Evolutionary conservation across 2,797 vertebrate genomes (phyloP), one percentile per base, ranked within the genome.

Genomic region (Paramormyrops hopkinsi): DNA sequence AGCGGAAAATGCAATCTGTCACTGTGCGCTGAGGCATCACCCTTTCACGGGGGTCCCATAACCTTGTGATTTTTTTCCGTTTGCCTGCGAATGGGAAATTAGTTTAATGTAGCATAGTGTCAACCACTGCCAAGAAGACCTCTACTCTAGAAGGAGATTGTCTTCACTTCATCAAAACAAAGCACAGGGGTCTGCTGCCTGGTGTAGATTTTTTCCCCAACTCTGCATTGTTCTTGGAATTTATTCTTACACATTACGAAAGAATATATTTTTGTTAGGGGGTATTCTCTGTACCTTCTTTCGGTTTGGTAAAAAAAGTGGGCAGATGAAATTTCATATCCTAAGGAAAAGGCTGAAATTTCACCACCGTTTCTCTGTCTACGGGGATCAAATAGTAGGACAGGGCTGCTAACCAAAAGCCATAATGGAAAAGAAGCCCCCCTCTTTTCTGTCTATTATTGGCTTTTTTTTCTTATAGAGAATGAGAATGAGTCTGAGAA

Each of bases 111-210:
- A 62, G 41, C 56, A 44, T 83, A 85, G 69, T 33, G 50, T 91
- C 91, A 91, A 91, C 90, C 51, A 90, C 33, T 48, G 50, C 37
- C 73, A 88, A 85, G 86, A 93, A 92, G 76, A 46, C 17, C 90
- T 91, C 91, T 56, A 90, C 93, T 93, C 90, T 90, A 37, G 90
- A 90, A 88, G 91, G 91, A 90, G 90, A 91, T 88, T 89, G 56
- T 48, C 88, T 92, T 94, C 91, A 88, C 89, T 90, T 92, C 92
- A 89, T 91, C 91, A 92, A 79, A 33, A 37, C 79, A 93, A 89
- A 90, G 90, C 90, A 91, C 91, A 93, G 93, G 93, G 91, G 91
- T 73, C 91, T 48, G 59, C 37, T 65, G 54, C 86, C 33, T 22
- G 22, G 5, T 22, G 86, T 22, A 41, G 87, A 91, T 89, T 89